Conservation (phyloP, 1,140 invertebrate species). For the Cydia strobilella region DNA sequence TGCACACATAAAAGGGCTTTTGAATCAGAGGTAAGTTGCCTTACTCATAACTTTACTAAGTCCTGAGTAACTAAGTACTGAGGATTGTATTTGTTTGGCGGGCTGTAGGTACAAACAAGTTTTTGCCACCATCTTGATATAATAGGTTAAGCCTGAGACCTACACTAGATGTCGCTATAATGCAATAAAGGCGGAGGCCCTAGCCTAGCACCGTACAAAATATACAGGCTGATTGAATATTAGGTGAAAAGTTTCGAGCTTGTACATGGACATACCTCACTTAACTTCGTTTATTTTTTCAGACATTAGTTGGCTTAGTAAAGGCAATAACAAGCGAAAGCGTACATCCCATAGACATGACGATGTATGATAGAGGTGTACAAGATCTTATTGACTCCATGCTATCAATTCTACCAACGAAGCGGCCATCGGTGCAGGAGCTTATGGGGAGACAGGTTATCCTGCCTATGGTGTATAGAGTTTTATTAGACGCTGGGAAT, state of each 20-base stretch:
- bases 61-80: too few relatives aligned
- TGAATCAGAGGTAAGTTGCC: slow-evolving; percentile 75
- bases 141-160: too few relatives aligned
- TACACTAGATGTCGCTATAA: too few relatives aligned
- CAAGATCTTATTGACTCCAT: slow-evolving; percentile 79
- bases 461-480: slow-evolving; percentile 66
- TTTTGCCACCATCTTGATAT: too few relatives aligned
- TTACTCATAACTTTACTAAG: too few relatives aligned
- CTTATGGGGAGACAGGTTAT: slow-evolving; percentile 71
- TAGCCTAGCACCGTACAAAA: too few relatives aligned
- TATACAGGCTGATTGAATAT: too few relatives aligned
- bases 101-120: too few relatives aligned
- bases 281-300: slow-evolving; percentile 44
- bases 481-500: slow-evolving; percentile 67
- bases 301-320: slow-evolving; percentile 78
- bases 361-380: slow-evolving; percentile 74
- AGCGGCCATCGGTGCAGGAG: slow-evolving; percentile 72
- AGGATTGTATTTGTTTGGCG: too few relatives aligned
- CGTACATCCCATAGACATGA: slow-evolving; percentile 74
- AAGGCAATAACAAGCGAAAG: slow-evolving; percentile 78
- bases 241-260: too few relatives aligned
- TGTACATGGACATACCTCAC: too few relatives aligned
- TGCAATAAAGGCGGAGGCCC: too few relatives aligned
- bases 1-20: slow-evolving; percentile 81
- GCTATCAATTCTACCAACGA: slow-evolving; percentile 76